Conservation (phyloP, 1,140 invertebrate species). For the Drosophila insularis region DNA sequence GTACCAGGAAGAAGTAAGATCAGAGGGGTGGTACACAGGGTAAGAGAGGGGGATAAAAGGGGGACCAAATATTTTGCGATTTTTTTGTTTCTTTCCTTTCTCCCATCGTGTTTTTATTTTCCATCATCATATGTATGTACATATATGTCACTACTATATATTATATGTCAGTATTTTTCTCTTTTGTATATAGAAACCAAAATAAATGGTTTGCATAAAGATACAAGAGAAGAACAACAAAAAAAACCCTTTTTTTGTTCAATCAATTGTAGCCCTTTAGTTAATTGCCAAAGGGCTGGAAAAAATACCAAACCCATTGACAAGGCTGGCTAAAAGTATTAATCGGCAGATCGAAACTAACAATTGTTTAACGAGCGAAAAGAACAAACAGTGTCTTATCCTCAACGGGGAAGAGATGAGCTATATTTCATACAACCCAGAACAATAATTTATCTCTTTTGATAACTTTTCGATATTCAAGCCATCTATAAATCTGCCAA, state of each 20-base stretch:
- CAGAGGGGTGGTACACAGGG: not conserved
- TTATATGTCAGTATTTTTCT: not conserved
- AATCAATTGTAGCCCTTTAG: not conserved
- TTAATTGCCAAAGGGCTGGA: not conserved
- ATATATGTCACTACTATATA: not conserved
- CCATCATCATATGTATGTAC: not conserved
- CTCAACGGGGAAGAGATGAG: no score
- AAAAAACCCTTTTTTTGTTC: not conserved
- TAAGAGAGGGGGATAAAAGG: not conserved
- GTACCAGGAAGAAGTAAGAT: not conserved
- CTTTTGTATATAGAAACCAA: not conserved
- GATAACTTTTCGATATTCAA: no score
- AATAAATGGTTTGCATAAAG: not conserved
- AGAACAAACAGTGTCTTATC: no score
- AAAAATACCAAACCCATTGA: no score
- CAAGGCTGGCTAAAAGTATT: no score
- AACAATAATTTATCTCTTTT: no score
- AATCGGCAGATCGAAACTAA: no score
- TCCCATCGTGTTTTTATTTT: not conserved
- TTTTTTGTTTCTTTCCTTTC: not conserved
- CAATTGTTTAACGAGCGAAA: no score
- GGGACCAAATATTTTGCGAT: constrained; percentile 1
- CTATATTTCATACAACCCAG: no score
- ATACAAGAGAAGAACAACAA: not conserved
- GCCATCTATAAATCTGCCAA: no score